Conservation (phyloP, 2,797 vertebrate species). For the Neosilurus hyrtlii region DNA sequence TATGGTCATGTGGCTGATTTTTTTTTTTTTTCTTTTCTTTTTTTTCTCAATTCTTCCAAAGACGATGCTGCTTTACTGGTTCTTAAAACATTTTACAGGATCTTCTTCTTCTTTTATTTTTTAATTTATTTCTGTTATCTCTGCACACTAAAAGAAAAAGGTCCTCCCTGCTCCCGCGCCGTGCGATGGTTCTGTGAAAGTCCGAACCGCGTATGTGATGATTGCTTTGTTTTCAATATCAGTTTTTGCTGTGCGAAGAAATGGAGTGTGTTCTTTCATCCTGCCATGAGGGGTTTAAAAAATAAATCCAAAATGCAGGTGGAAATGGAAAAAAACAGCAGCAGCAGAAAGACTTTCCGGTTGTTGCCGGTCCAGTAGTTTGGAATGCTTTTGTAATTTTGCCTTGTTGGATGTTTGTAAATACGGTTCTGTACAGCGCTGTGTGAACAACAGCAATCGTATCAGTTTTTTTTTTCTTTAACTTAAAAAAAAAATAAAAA, state of each 20-base stretch:
- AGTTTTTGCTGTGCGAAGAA: conserved; percentile 36
- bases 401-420: conserved; percentile 68
- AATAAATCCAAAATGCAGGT: background rate
- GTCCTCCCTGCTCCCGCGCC: background rate
- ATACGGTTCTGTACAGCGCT: conserved; percentile 72
- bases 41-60: conserved; percentile 32
- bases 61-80: conserved; percentile 29
- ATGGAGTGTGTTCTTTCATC: conserved; percentile 47
- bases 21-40: conserved; percentile 44
- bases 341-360: too few species aligned
- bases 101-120: background rate
- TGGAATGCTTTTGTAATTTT: conserved; percentile 57
- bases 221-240: conserved; percentile 1
- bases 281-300: background rate
- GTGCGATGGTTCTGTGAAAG: background rate
- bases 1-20: conserved; percentile 22
- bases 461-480: conserved; percentile 51
- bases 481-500: conserved; percentile 40
- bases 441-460: conserved; percentile 72
- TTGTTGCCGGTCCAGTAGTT: conserved; percentile 23
- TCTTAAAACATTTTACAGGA: conserved; percentile 14
- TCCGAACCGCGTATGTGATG: background rate
- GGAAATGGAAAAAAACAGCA: background rate
- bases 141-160: background rate
- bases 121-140: background rate